Percentiles rank a stretch among this genome's conserved stretches.
Conservation (phyloP, 2,888 invertebrate species). For the Thysanoteuthis rhombus region DNA sequence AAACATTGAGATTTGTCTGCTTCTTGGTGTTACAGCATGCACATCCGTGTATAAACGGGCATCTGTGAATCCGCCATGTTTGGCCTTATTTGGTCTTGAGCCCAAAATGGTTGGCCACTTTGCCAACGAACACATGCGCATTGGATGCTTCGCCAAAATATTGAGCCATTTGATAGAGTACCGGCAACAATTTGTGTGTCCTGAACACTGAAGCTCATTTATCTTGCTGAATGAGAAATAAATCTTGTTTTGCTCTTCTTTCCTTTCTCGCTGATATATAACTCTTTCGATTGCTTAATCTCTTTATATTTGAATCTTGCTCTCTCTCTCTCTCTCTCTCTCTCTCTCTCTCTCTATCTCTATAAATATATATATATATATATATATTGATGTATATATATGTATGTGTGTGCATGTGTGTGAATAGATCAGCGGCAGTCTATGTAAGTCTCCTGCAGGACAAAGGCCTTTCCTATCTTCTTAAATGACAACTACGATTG, state of each 20-base stretch:
- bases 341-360: background rate
- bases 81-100: background rate
- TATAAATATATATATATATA: background rate
- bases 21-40: background rate
- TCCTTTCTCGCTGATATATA: background rate
- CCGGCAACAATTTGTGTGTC: background rate
- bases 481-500: too few species aligned
- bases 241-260: background rate
- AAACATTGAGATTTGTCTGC: background rate
- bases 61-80: background rate
- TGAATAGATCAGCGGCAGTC: too few species aligned
- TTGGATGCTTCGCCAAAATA: background rate
- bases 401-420: too few species aligned
- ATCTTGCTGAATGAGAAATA: slow-evolving; percentile 12
- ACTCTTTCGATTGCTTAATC: background rate
- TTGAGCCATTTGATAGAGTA: background rate
- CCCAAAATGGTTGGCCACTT: background rate
- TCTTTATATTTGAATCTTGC: background rate
- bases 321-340: background rate
- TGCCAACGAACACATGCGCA: background rate
- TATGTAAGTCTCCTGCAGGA: too few species aligned
- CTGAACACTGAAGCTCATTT: background rate
- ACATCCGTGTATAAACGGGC: background rate
- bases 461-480: too few species aligned
- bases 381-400: background rate